Conservation (phyloP, 2,888 invertebrate genomes). For the Drosophila meridiana region DNA sequence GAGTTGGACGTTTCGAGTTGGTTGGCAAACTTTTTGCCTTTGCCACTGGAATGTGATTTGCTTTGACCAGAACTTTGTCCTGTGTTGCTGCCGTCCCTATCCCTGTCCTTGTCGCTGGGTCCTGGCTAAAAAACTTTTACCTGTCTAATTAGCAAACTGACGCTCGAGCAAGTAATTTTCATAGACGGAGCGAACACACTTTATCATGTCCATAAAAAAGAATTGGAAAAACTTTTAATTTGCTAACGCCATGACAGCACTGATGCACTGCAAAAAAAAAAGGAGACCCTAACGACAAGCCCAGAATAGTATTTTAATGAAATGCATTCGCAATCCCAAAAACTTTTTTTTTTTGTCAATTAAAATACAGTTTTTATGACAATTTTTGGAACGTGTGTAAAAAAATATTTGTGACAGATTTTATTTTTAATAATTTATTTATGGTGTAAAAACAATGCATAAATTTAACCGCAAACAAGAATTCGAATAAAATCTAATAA, state of each 20-base stretch:
- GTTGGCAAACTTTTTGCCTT: constrained; percentile 13
- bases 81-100: not conserved
- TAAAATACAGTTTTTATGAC: not conserved
- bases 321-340: not conserved
- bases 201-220: constrained; percentile 47
- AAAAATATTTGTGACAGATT: not conserved
- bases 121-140: constrained; percentile 43
- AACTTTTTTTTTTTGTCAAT: constrained; percentile 2
- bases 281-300: not conserved
- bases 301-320: not conserved
- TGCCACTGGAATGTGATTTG: constrained; percentile 19
- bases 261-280: constrained; percentile 36
- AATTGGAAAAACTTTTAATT: constrained; percentile 67
- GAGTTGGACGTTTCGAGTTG: not conserved
- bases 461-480: not conserved
- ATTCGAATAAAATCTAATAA: constrained; percentile 1
- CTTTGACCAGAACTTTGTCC: constrained; percentile 37
- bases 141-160: constrained; percentile 69
- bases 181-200: constrained; percentile 48
- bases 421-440: constrained; percentile 4
- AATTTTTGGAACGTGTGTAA: not conserved
- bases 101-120: constrained; percentile 2
- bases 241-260: constrained; percentile 50
- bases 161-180: constrained; percentile 60
- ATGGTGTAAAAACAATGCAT: not conserved